Conservation (phyloP, 2,797 vertebrate species). For the Clarias platycephalus region DNA sequence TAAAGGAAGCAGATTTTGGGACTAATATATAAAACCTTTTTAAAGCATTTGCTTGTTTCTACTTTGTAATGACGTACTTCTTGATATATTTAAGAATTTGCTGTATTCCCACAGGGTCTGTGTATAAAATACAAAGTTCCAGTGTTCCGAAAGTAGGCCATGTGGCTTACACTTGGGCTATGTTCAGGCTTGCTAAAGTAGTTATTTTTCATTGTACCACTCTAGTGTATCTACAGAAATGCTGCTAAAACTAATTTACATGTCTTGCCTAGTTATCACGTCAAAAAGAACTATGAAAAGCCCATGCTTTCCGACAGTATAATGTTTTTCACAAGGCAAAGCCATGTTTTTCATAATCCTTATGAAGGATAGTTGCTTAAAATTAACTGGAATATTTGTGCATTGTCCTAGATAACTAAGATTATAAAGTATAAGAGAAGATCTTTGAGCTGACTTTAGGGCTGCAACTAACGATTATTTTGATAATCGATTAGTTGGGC, state of each 20-base stretch:
- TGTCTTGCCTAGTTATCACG: slow-evolving; percentile 7
- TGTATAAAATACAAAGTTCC: slow-evolving; percentile 11
- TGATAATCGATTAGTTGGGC: no score
- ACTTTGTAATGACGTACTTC: not conserved
- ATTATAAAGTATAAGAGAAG: not conserved
- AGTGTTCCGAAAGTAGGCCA: slow-evolving; percentile 31
- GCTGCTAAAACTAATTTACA: slow-evolving; percentile 15
- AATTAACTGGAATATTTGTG: not conserved
- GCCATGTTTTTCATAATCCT: not conserved
- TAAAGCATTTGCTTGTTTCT: not conserved
- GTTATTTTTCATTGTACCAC: slow-evolving; percentile 1
- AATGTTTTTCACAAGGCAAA: not conserved
- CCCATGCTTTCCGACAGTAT: not conserved
- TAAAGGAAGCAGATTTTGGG: not conserved
- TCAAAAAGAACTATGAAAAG: not conserved
- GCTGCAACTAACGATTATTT: no score
- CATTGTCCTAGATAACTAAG: slow-evolving; percentile 24
- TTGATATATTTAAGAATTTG: not conserved
- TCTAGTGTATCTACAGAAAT: slow-evolving; percentile 10
- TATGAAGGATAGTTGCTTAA: not conserved
- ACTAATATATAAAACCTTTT: not conserved
- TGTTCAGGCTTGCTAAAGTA: slow-evolving; percentile 43
- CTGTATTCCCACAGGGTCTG: not conserved
- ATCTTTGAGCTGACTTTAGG: not conserved
- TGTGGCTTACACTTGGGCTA: slow-evolving; percentile 18